Evolutionary conservation across 2,888 invertebrate species (phyloP).

Genomic region (Netelia virgata): DNA sequence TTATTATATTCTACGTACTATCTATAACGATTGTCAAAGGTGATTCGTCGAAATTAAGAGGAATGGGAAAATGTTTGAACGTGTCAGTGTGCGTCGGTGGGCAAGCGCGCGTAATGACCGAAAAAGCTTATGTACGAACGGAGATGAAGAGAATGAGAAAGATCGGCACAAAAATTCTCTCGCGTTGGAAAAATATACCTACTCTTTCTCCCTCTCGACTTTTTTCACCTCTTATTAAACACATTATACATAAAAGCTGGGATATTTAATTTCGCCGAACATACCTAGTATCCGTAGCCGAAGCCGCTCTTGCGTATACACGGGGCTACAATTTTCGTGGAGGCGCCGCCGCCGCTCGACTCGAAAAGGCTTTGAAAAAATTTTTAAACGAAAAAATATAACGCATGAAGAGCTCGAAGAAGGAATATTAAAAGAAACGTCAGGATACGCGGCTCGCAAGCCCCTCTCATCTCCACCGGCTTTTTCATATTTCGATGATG

Average conservation of each 20-base stretch:
- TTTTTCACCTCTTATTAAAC: not conserved
- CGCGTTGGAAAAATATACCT: not conserved
- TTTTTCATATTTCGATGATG: constrained; percentile 60
- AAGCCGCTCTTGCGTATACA: not conserved
- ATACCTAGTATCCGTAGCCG: not conserved
- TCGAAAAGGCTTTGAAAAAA: not conserved
- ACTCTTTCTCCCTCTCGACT: constrained; percentile 11
- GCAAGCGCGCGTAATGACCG: not conserved
- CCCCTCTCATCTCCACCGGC: not conserved
- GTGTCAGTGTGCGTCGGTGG: not conserved
- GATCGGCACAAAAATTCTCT: constrained; percentile 7
- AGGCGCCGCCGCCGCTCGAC: not conserved
- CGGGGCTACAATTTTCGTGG: not conserved
- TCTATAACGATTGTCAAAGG: constrained; percentile 2
- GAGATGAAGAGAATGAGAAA: not conserved
- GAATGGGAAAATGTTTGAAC: not conserved
- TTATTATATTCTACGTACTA: not conserved
- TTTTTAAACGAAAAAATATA: constrained; percentile 3
- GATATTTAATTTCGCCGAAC: not conserved
- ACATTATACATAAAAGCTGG: constrained; percentile 7
- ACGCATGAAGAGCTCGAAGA: constrained; percentile 22
- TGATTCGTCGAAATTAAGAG: constrained; percentile 59
- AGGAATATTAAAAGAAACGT: constrained; percentile 65
- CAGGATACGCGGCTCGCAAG: constrained; percentile 37
- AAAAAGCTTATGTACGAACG: not conserved